Evolutionary conservation across 2,888 invertebrate genomes (phyloP), one percentile per base, ranked within the genome.

Genomic region (Apamea monoglypha): DNA sequence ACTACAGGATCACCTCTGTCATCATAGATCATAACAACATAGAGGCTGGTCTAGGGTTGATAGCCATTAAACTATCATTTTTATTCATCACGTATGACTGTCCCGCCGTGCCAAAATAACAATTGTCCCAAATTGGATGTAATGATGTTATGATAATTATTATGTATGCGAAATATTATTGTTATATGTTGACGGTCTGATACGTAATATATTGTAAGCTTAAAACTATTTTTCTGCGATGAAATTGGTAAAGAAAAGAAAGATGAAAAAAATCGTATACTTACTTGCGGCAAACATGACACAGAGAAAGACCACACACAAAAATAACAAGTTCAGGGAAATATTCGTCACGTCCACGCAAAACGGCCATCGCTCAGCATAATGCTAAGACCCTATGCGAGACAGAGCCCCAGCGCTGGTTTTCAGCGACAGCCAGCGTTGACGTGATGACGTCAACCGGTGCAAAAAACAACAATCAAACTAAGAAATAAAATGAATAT

Each of bases 1-100:
- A 10, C 25, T n/a, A 10, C n/a, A 10, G 29, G n/a, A 63, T 40
- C 25, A 50, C 29, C 25, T 71, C 7, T 75, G 14, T 59, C 29
- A 76, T 32, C 50, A 18, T 50, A 56, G 10, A 59, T 59, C 3
- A 36, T 3, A 50, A 29, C 50, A 59, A 68, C n/a, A 59, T 14
- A n/a, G 6, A 32, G 16, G n/a, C 25, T 16, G 7, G 68, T 16
- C 61, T 47, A 29, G 64, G 56, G 56, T 50, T 29, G 53, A 76
- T 67, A 44, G 12, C 63, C 44, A 78, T 87, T 83, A 86, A 88
- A 87, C 86, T 79, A 75, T 81, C 76, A 84, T 88, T 86, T 88
- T 84, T 88, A 87, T 84, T 82, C 84, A 88, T 87, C 56, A 53
- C 16, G 10, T 36, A 36, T 8, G 44, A n/a, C 67, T 50, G 66